Conservation (phyloP, 1,140 invertebrate species). For the Hetaerina americana region DNA sequence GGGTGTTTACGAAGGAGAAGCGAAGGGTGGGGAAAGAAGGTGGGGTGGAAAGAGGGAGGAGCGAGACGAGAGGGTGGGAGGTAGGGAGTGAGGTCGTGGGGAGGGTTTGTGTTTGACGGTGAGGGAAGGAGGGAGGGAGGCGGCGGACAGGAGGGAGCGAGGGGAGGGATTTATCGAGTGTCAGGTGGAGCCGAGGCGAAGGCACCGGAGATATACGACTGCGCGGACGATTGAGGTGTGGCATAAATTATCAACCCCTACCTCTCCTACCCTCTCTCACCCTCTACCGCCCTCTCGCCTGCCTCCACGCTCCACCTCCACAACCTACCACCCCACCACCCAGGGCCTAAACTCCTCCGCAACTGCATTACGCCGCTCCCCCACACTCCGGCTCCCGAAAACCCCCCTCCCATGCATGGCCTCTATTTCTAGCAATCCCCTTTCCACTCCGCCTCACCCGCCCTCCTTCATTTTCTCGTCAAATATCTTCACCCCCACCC, state of each 20-base stretch:
- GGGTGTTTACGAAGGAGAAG: not conserved
- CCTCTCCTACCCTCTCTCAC: no score
- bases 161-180: not conserved
- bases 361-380: no score
- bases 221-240: not conserved
- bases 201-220: not conserved
- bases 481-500: not conserved
- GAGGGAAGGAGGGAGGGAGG: not conserved
- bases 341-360: no score
- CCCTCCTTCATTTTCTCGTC: not conserved
- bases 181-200: not conserved
- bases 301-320: not conserved
- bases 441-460: not conserved
- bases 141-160: not conserved
- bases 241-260: not conserved
- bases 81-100: no score
- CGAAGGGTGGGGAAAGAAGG: slow-evolving; percentile 4
- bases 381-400: no score
- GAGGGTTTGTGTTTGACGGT: no score
- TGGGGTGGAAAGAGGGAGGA: not conserved
- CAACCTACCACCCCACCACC: no score
- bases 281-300: not conserved
- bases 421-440: not conserved
- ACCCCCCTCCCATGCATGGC: not conserved
- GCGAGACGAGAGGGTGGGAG: not conserved